Evolutionary conservation across 2,113 vertebrate species (phyloP).

Genomic region (Hucho hucho): DNA sequence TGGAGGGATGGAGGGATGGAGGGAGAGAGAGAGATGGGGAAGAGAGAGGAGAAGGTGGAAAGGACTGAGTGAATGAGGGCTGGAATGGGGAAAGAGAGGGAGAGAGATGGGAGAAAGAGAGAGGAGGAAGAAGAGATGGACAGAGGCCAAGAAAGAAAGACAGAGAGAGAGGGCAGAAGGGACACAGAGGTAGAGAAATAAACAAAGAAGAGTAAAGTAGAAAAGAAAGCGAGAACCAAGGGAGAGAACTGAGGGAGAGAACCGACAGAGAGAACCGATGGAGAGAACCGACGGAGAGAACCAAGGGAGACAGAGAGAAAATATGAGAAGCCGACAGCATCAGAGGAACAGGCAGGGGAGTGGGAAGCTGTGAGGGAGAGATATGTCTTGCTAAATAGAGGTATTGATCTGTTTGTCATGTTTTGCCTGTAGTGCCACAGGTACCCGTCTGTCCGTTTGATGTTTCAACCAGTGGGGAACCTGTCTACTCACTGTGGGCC

Average conservation of each 20-base stretch:
- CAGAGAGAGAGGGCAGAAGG: too few species aligned
- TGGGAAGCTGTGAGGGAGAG: background rate
- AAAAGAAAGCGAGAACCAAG: too few species aligned
- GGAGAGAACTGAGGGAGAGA: too few species aligned
- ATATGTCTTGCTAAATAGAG: conserved; percentile 8
- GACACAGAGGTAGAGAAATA: too few species aligned
- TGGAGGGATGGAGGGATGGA: background rate
- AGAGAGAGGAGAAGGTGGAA: background rate
- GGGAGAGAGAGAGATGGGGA: background rate
- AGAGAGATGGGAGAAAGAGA: background rate
- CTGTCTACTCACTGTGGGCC: background rate
- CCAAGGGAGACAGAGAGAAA: background rate
- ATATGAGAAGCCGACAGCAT: background rate
- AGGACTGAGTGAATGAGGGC: background rate
- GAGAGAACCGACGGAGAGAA: too few species aligned
- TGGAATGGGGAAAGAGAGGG: background rate
- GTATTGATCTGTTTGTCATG: conserved; percentile 34
- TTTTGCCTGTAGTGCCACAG: conserved; percentile 5
- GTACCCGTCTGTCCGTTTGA: conserved; percentile 14
- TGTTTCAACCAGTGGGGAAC: background rate
- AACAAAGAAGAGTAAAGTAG: too few species aligned
- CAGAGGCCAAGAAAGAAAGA: background rate
- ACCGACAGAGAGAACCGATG: too few species aligned
- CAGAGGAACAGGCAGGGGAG: too few species aligned
- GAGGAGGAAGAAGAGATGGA: background rate